Percentiles rank a stretch among this genome's conserved stretches.
These are phyloP conservation scores for Drosophila bocqueti DNA, from an alignment of 1,140 invertebrate species.

Conservation along the genomic window DNA sequence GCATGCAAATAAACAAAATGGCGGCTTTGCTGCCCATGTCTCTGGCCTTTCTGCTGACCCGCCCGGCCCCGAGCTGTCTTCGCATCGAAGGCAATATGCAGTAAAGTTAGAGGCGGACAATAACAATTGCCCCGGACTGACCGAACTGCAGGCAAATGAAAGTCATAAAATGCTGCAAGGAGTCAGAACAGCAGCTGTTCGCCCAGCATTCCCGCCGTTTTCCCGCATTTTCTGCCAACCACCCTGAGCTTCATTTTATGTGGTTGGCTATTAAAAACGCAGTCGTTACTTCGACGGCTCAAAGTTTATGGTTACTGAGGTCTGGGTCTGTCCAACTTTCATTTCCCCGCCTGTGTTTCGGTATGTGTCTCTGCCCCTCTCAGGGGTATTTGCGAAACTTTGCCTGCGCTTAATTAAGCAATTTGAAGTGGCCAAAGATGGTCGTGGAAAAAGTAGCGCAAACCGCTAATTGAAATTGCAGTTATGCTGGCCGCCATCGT, in stretches of 20 bases:
- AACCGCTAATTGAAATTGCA: slow-evolving; percentile 82
- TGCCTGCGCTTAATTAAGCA: slow-evolving; percentile 79
- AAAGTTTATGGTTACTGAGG: slow-evolving; percentile 61
- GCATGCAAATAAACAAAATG: slow-evolving; percentile 62
- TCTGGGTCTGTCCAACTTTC: slow-evolving; percentile 22
- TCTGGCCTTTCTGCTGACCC: neutral
- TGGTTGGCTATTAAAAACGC: slow-evolving; percentile 72
- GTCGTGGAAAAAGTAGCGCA: slow-evolving; percentile 68
- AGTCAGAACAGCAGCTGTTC: slow-evolving; percentile 28
- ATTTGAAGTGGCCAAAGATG: slow-evolving; percentile 65
- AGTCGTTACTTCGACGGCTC: slow-evolving; percentile 76
- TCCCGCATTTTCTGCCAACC: neutral
- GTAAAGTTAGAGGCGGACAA: slow-evolving; percentile 57
- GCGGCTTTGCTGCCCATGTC: slow-evolving; percentile 38
- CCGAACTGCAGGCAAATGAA: slow-evolving; percentile 68
- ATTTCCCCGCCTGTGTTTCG: slow-evolving; percentile 4
- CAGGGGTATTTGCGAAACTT: slow-evolving; percentile 71
- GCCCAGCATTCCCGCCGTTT: slow-evolving; percentile 14
- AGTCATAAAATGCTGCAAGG: slow-evolving; percentile 75
- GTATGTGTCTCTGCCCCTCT: neutral
- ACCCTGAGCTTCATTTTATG: slow-evolving; percentile 37
- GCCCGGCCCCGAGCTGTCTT: neutral
- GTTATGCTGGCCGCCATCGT: slow-evolving; percentile 57
- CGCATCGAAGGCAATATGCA: slow-evolving; percentile 57
- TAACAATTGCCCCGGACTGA: slow-evolving; percentile 47